Conservation (phyloP, 2,888 invertebrate species). For the Mesopsocus fuscifrons region DNA sequence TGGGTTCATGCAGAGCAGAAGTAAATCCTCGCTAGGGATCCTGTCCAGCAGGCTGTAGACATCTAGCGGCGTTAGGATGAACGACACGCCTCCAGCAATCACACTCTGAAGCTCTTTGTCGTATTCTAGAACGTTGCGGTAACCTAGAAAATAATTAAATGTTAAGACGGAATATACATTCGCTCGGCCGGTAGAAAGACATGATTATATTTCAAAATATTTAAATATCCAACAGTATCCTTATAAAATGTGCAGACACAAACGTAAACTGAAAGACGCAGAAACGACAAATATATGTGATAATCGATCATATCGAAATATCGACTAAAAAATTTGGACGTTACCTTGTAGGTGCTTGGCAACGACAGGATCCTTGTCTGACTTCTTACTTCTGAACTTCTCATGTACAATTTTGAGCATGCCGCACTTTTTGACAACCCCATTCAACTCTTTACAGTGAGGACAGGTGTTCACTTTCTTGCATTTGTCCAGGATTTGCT, state of each 20-base stretch:
- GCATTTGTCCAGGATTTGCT: slow-evolving; percentile 64
- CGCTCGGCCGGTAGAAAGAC: too few relatives aligned
- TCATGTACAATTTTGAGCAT: slow-evolving; percentile 86
- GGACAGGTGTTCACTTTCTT: slow-evolving; percentile 73
- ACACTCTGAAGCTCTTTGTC: slow-evolving; percentile 66
- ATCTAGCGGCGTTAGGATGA: slow-evolving; percentile 21
- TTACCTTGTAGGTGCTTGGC: slow-evolving; percentile 25
- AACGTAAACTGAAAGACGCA: neutral
- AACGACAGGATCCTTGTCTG: slow-evolving; percentile 37
- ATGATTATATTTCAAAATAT: too few relatives aligned
- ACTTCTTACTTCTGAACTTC: slow-evolving; percentile 58
- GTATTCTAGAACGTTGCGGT: slow-evolving; percentile 47
- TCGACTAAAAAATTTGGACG: too few relatives aligned
- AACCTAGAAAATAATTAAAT: slow-evolving; percentile 37
- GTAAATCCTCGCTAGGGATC: slow-evolving; percentile 37
- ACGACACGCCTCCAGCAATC: slow-evolving; percentile 43
- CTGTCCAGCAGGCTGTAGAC: slow-evolving; percentile 37
- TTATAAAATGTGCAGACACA: too few relatives aligned
- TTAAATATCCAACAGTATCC: too few relatives aligned
- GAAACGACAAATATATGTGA: too few relatives aligned
- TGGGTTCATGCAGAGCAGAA: slow-evolving; percentile 37
- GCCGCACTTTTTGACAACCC: slow-evolving; percentile 80
- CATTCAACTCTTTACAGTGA: slow-evolving; percentile 68
- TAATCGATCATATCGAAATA: too few relatives aligned
- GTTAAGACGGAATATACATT: too few relatives aligned